Conservation (phyloP, 2,888 invertebrate species). For the Tipula unca region DNA sequence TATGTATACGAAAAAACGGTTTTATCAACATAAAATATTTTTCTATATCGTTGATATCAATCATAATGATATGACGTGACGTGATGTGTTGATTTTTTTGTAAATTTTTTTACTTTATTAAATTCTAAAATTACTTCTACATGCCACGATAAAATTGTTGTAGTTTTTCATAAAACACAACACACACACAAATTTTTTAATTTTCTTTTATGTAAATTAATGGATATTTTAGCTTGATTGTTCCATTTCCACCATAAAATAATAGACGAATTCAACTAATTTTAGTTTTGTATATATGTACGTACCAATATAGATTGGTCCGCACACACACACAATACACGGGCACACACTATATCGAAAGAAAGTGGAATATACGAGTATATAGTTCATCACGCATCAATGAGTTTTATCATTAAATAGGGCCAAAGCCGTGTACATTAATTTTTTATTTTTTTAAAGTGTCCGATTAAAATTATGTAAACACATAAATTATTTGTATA, state of each 20-base stretch:
- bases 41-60: slow-evolving; percentile 3
- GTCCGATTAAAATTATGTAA: background rate
- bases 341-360: too few relatives aligned
- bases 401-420: background rate
- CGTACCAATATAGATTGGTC: background rate
- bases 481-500: background rate
- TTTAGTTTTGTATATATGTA: background rate
- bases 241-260: background rate
- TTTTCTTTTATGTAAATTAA: background rate
- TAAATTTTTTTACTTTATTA: background rate
- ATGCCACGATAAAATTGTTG: background rate
- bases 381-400: background rate
- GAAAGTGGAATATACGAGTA: background rate
- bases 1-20: background rate
- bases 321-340: too few relatives aligned
- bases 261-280: background rate
- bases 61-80: slow-evolving; percentile 14
- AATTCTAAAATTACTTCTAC: background rate
- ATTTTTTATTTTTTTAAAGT: too few relatives aligned
- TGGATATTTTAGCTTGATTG: background rate
- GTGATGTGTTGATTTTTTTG: background rate
- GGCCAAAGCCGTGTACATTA: background rate
- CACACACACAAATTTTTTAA: background rate
- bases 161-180: background rate
- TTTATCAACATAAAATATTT: background rate